A percentile compares a stretch with the other conserved stretches of the same genome.
These are phyloP conservation scores for Vombatus ursinus DNA, from an alignment of 2,113 vertebrate genomes.

Conservation along the genomic window DNA sequence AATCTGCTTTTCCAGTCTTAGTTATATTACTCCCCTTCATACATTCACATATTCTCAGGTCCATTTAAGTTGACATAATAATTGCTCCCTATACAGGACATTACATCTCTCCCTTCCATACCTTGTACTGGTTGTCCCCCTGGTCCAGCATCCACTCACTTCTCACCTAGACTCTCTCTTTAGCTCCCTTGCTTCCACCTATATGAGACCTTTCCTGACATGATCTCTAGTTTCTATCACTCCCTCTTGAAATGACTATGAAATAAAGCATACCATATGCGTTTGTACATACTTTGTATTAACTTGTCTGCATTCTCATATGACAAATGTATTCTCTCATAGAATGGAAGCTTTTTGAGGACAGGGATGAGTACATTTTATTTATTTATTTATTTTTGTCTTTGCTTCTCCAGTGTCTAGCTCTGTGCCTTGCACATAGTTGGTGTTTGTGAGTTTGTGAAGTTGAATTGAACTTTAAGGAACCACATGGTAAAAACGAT, in stretches of 20 bases:
- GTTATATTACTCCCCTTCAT: not conserved
- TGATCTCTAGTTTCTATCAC: not conserved
- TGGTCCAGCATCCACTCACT: not conserved
- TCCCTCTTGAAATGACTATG: not conserved
- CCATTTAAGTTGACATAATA: not conserved
- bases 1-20: not conserved
- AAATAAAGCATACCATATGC: not conserved
- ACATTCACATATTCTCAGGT: not conserved
- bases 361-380: not conserved
- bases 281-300: not conserved
- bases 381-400: not conserved
- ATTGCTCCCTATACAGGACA: not conserved
- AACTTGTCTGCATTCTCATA: not conserved
- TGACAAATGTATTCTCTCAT: not conserved
- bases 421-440: not conserved
- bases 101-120: not conserved
- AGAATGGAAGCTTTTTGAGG: not conserved
- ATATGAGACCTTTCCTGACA: not conserved
- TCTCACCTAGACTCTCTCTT: not conserved
- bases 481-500: slow-evolving; percentile 30
- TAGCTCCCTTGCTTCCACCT: not conserved
- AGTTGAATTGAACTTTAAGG: not conserved
- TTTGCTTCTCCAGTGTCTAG: not conserved
- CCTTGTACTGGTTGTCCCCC: not conserved
- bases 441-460: not conserved